Evolutionary conservation across 2,888 invertebrate genomes (phyloP), one percentile per base, ranked within the genome.

Genomic region (Andrena bicolor): DNA sequence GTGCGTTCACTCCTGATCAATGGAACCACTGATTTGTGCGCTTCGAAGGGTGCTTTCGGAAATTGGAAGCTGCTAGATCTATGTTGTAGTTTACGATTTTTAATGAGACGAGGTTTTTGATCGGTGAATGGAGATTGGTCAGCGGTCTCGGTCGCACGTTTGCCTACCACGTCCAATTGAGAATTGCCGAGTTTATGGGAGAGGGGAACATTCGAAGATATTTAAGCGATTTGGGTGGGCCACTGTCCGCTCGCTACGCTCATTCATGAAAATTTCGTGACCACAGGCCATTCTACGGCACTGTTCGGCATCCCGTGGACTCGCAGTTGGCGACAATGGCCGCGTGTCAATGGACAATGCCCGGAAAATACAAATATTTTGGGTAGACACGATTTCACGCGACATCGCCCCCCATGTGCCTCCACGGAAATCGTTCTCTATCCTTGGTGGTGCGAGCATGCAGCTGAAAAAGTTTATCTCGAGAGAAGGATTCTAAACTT

Each of bases 141-240:
- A 56, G 23, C 10, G 10, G 1, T 8, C 23, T 0, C 53, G 13
- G 8, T 56, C 1, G 56, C 56, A 56, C 26, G 8, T 56, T 4
- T 26, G 3, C 23, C 60, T 48, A n/a, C 16, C 26, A 26, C 20
- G 16, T 68, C n/a, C 4, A 56, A 7, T 53, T 10, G 32, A 41
- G 32, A 48, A 69, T 63, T 26, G 28, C 69, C 26, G n/a, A n/a
- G 26, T 16, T 35, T 8, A n/a, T 8, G 56, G 58, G 2, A 41
- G 65, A 48, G 35, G 41, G 10, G 65, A 53, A 82, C 79, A 88
- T 90, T 91, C 82, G 87, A 88, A 85, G 86, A 88, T 84, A 84
- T 86, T 90, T 90, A 90, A 82, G 88, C 91, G 88, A 90, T 91
- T 91, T 90, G 91, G 91, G 91, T 91, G 91, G 91, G 89, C 91